Conservation (phyloP, 92 coral and sea anemone genomes). For the Umimayanthus kanabou region DNA sequence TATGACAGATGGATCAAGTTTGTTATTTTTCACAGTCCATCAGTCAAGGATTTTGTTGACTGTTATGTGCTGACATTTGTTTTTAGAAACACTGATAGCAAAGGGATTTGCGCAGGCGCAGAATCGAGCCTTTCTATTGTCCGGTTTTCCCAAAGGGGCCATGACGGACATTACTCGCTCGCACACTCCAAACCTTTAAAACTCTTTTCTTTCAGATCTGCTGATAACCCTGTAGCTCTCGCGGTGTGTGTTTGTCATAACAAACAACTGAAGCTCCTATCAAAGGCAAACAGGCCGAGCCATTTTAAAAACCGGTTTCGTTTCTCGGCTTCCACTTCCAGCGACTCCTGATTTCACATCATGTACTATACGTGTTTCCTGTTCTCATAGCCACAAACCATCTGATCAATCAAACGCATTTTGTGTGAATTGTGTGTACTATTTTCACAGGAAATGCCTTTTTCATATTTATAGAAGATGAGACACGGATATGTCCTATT, state of each 20-base stretch:
- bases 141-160: background rate
- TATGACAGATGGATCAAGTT: conserved; percentile 2
- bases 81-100: background rate
- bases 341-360: background rate
- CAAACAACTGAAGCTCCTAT: background rate
- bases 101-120: background rate
- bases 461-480: conserved; percentile 66
- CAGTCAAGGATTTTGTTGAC: conserved; percentile 3
- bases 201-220: background rate
- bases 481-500: conserved; percentile 60
- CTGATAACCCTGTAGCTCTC: conserved; percentile 5
- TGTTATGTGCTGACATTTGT: background rate
- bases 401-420: conserved; percentile 25
- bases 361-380: background rate
- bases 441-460: conserved; percentile 72
- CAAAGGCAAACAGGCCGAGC: background rate
- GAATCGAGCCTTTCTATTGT: background rate
- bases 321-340: background rate
- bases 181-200: background rate
- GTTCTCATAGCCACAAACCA: conserved; percentile 1
- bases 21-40: conserved; percentile 29
- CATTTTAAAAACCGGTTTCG: background rate
- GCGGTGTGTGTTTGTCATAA: conserved; percentile 12
- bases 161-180: background rate
- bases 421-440: conserved; percentile 45